These are phyloP conservation scores for Heliangelus exortis DNA, from an alignment of 2,797 vertebrate species.

Conservation along the genomic window DNA sequence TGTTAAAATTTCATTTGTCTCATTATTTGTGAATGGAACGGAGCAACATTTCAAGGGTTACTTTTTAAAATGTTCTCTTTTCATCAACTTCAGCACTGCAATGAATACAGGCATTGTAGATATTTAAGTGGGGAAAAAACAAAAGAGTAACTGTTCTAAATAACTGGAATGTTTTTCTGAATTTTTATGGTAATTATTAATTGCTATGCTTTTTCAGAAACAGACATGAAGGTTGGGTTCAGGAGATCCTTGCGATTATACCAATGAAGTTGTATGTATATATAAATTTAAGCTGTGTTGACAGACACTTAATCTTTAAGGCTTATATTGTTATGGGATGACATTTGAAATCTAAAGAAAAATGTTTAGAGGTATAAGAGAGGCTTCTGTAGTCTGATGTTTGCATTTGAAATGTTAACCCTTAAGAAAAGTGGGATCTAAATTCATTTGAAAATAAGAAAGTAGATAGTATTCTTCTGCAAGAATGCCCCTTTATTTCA, in stretches of 20 bases:
- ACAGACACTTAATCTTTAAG: slow-evolving; percentile 12
- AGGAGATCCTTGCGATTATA: not conserved
- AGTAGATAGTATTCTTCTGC: not conserved
- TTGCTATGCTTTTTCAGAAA: slow-evolving; percentile 38
- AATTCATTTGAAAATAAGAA: not conserved
- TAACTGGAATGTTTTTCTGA: slow-evolving; percentile 67
- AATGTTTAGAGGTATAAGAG: not conserved
- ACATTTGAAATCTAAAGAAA: not conserved
- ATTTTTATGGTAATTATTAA: slow-evolving; percentile 71
- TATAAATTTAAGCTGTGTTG: not conserved
- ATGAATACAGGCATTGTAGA: slow-evolving; percentile 69
- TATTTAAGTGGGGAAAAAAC: slow-evolving; percentile 39
- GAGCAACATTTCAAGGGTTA: slow-evolving; percentile 39
- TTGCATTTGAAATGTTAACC: not conserved
- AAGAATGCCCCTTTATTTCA: not conserved
- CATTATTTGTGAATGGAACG: slow-evolving; percentile 30
- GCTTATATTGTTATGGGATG: not conserved
- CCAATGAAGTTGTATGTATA: not conserved
- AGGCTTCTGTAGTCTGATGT: fast-evolving
- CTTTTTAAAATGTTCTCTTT: slow-evolving; percentile 49
- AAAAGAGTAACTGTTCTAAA: slow-evolving; percentile 52
- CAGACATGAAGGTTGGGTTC: not conserved
- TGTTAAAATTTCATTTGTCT: not conserved
- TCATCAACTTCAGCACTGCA: slow-evolving; percentile 35
- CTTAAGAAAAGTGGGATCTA: not conserved